These are phyloP conservation scores for Anhinga anhinga DNA, from an alignment of 2,113 vertebrate species.

Conservation along the genomic window DNA sequence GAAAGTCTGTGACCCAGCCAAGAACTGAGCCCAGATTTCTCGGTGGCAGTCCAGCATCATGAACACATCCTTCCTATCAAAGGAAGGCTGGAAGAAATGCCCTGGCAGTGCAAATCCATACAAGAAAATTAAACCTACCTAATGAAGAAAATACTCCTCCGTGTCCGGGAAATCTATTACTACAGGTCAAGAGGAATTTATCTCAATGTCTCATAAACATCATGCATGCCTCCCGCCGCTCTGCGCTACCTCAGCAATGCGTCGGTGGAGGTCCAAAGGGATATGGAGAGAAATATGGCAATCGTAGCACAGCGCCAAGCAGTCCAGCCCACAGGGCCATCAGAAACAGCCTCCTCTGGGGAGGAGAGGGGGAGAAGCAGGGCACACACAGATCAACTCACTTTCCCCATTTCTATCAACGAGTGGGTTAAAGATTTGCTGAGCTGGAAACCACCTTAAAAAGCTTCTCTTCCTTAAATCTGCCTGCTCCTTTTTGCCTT, in stretches of 20 bases:
- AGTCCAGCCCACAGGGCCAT: neutral
- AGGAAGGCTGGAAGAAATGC: neutral
- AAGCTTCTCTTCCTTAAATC: neutral
- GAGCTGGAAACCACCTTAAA: neutral
- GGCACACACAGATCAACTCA: neutral
- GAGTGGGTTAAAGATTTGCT: neutral
- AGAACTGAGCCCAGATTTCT: neutral
- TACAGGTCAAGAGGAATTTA: neutral
- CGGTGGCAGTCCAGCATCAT: neutral
- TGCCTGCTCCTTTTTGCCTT: neutral
- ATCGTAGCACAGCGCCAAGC: neutral
- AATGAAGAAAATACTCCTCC: neutral
- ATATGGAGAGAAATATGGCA: neutral
- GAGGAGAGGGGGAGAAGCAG: neutral
- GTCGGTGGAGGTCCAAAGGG: neutral
- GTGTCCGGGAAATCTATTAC: neutral
- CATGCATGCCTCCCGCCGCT: fast-evolving
- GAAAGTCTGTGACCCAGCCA: neutral
- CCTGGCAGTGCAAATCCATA: neutral
- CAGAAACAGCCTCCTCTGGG: neutral
- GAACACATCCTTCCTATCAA: neutral
- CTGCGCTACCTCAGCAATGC: neutral
- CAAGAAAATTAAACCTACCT: neutral
- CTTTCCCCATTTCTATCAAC: neutral
- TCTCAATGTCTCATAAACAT: neutral